Evolutionary conservation across 2,797 vertebrate species (phyloP).

Genomic region (Enteromius viviparus): DNA sequence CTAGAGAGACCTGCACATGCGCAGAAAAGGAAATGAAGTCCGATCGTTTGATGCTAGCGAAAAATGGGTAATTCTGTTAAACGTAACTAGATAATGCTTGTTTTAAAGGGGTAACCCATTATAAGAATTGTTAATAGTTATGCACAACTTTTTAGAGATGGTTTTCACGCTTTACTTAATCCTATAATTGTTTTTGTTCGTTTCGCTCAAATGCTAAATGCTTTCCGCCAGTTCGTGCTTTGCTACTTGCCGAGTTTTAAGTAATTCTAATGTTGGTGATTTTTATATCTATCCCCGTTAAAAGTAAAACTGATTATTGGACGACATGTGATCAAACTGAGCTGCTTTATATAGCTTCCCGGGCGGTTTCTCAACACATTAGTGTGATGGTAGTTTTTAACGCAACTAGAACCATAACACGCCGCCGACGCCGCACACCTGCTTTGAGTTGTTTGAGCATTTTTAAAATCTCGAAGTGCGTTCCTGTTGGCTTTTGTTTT

Average conservation of each 20-base stretch:
- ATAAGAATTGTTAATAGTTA: too few species aligned
- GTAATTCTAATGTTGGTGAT: background rate
- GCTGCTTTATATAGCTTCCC: background rate
- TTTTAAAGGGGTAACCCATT: fast-evolving
- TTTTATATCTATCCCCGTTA: too few species aligned
- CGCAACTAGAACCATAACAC: background rate
- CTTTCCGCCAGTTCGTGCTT: background rate
- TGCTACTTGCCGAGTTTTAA: background rate
- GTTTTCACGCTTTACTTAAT: background rate
- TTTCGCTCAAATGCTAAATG: constrained; percentile 23
- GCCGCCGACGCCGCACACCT: background rate
- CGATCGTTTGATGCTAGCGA: background rate
- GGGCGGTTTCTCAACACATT: background rate
- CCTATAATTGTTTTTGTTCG: background rate
- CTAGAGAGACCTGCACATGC: background rate
- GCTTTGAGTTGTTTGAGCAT: background rate
- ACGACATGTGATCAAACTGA: background rate
- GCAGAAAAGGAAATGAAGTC: background rate
- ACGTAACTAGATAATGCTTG: background rate
- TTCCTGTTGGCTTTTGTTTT: background rate
- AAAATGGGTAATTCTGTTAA: background rate
- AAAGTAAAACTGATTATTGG: background rate
- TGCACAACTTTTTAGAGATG: too few species aligned
- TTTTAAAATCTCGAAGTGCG: background rate
- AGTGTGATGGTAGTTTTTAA: background rate